Evolutionary conservation across 2,113 vertebrate genomes (phyloP), one percentile per base, ranked within the genome.

Genomic region (Callipepla squamata): DNA sequence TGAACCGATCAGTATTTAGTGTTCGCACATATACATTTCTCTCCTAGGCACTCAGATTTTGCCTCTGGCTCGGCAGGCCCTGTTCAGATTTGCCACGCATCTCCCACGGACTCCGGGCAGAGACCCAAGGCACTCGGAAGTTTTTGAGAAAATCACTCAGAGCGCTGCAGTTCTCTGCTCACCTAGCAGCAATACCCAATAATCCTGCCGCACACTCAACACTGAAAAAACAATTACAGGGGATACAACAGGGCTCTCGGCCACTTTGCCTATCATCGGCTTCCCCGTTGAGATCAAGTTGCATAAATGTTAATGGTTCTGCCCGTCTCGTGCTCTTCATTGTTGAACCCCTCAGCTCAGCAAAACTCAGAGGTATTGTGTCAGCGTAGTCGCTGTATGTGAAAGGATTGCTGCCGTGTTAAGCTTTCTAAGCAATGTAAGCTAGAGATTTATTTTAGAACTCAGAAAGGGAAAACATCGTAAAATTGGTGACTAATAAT

Each of bases 301-400:
- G 65, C 88, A 77, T 75, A 92, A 88, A 89, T 28, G 67, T 85
- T 85, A 76, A 69, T 80, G 63, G 66, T 83, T 51, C 3, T 0
- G n/a, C 72, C 48, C 0, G 1, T 87, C 87, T 73, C 1, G 0
- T 67, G 72, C 88, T 90, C 22, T 0, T 73, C 67, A 7, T 40
- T 55, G 63, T 66, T 0, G 0, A 47, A 68, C 58, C 90, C 85
- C 82, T 59, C 47, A 96, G 53, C 36, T 34, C 50, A 20, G 3
- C 61, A 85, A 83, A 94, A 92, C 65, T 62, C 21, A 3, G 16
- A 4, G 2, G 19, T 18, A 18, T 42, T 47, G n/a, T 20, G 79
- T 62, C 81, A 20, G 51, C 59, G 10, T 6, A 23, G 63, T 18
- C 0, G 0, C 53, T 0, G 0, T 9, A 4, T 1, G 3, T 51